These are phyloP conservation scores for Phycodurus eques DNA, from an alignment of 2,113 vertebrate genomes.

Conservation along the genomic window DNA sequence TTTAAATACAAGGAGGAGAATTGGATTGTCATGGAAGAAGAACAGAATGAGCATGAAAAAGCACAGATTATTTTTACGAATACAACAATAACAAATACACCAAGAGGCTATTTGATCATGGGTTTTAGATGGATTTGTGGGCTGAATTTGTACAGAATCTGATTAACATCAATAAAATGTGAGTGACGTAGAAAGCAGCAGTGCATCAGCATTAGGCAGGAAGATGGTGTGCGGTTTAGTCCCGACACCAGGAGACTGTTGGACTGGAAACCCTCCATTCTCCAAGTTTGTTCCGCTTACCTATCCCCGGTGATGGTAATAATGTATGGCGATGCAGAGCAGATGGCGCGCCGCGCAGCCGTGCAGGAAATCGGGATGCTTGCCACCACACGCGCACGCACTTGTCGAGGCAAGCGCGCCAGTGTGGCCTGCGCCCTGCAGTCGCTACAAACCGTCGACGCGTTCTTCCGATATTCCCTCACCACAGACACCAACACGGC, in stretches of 20 bases:
- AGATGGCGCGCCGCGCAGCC: not conserved
- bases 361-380: constrained; percentile 2
- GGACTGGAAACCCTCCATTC: no score
- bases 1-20: constrained; percentile 5
- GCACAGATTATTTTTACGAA: not conserved
- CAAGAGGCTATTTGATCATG: not conserved
- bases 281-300: not conserved
- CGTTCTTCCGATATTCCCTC: constrained; percentile 4
- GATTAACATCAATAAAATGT: no score
- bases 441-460: not conserved
- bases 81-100: not conserved
- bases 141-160: no score
- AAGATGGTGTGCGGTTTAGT: no score
- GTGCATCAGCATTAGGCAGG: no score
- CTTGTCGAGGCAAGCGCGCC: not conserved
- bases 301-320: not conserved
- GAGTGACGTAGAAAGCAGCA: no score
- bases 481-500: constrained; percentile 12
- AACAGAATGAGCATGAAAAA: not conserved
- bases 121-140: no score
- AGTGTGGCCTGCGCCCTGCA: not conserved
- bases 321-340: not conserved
- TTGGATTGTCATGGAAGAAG: not conserved
- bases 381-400: not conserved
- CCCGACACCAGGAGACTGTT: no score